Evolutionary conservation across 64 coral and sea anemone genomes (phyloP), one percentile per base, ranked within the genome.

Genomic region (Trachythela sp.): DNA sequence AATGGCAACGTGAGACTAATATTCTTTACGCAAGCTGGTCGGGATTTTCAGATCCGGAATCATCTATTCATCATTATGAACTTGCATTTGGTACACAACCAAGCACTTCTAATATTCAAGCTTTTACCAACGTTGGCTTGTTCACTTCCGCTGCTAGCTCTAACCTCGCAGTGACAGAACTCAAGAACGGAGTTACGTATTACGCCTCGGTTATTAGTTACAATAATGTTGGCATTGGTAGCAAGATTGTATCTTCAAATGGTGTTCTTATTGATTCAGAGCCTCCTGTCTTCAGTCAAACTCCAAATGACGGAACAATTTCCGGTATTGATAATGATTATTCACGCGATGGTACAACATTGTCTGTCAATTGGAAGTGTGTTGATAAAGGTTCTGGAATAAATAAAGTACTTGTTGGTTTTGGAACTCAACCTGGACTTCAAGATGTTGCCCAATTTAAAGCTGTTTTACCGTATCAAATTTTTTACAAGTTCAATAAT

Each of bases 341-440:
- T 43, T 89, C 93, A 11, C 84, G 88, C 14, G 24, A 26, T 17
- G 27, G 43, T 0, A 34, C 37, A 39, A 37, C 36, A 14, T 88
- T 97, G 54, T 90, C 90, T 31, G 86, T 68, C 2, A 85, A 70
- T 9, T 99, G 96, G 96, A 93, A 2, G 15, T 99, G 96, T 54
- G 58, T 42, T 2, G 96, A 99, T 60, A 50, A 83, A 77, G 89
- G 95, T 39, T 95, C 90, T 31, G 71, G 70, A n/a, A 40, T 99
- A 35, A 33, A 13, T 39, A 84, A 85, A 29, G 84, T 93, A 29
- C 77, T 91, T 77, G 87, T 99, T 33, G 93, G 88, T 24, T 93
- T 99, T 84, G 96, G 96, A 2, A 37, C 91, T 36, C 96, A 99
- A 49, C 96, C 96, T 70, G 96, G 96, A 89, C 52, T 70, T 48